These are phyloP conservation scores for Hirtodrosophila cameraria DNA, from an alignment of 2,888 invertebrate species.

Conservation along the genomic window DNA sequence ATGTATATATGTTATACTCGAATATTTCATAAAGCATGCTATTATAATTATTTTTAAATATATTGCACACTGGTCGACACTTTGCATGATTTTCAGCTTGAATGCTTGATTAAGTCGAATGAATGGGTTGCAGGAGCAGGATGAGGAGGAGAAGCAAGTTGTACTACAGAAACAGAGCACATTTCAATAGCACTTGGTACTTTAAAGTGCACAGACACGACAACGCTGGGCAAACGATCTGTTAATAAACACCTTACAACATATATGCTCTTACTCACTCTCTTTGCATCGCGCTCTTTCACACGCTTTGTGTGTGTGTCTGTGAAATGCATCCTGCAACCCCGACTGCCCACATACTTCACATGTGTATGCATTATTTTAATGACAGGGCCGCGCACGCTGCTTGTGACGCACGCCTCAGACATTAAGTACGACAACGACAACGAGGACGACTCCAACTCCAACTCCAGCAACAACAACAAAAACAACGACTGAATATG, in stretches of 20 bases:
- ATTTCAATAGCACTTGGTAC: constrained; percentile 55
- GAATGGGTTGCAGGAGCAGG: background rate
- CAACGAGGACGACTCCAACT: constrained; percentile 40
- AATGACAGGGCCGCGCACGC: constrained; percentile 75
- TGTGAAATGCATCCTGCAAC: constrained; percentile 40
- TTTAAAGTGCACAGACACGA: constrained; percentile 46
- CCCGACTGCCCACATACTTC: constrained; percentile 74
- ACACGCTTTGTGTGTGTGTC: background rate
- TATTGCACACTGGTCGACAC: constrained; percentile 64
- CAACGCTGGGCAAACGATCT: constrained; percentile 78
- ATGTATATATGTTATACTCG: constrained; percentile 16
- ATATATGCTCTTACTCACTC: background rate
- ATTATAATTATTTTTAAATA: constrained; percentile 77
- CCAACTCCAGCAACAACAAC: constrained; percentile 16
- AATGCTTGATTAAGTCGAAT: constrained; percentile 56
- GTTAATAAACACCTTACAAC: constrained; percentile 82
- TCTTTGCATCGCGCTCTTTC: background rate
- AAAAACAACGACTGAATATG: constrained; percentile 41
- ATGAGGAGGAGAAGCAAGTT: too few relatives aligned
- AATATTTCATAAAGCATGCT: constrained; percentile 64
- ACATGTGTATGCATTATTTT: constrained; percentile 80
- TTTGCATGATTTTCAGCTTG: constrained; percentile 75
- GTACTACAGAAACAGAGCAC: background rate
- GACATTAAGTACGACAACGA: constrained; percentile 63
- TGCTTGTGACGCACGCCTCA: constrained; percentile 75